Conservation (phyloP, 2,888 invertebrate genomes). For the Bembecia ichneumoniformis region DNA sequence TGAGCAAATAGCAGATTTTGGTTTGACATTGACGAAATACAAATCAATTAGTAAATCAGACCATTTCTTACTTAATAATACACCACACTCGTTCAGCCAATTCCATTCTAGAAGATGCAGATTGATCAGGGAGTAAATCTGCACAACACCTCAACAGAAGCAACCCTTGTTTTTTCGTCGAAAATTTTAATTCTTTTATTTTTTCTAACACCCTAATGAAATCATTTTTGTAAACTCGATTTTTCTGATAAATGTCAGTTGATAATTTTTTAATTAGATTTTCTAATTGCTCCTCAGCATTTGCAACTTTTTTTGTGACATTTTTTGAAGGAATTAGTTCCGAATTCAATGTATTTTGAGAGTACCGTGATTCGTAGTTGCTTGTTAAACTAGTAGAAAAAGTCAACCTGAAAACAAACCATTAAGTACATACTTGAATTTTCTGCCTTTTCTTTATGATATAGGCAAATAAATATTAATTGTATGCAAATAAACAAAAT, state of each 20-base stretch:
- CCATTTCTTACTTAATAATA: constrained; percentile 46
- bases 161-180: constrained; percentile 53
- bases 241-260: constrained; percentile 52
- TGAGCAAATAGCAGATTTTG: no score
- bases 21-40: no score
- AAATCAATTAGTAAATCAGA: no score
- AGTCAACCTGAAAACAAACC: background rate
- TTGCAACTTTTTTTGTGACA: constrained; percentile 8
- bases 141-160: constrained; percentile 71
- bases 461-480: background rate
- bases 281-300: constrained; percentile 45
- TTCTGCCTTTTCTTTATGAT: no score
- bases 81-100: constrained; percentile 71
- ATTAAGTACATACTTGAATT: no score
- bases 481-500: background rate
- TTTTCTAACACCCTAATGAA: constrained; percentile 41
- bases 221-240: constrained; percentile 62
- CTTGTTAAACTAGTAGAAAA: background rate
- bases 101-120: constrained; percentile 47
- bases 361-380: background rate
- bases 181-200: constrained; percentile 47
- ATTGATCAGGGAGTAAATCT: constrained; percentile 66
- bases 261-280: constrained; percentile 48
- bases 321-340: constrained; percentile 6
- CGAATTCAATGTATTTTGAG: constrained; percentile 3